Percentiles rank a stretch among this genome's conserved stretches.
Conservation (phyloP, 2,797 vertebrate species). For the Otolemur crassicaudatus region DNA sequence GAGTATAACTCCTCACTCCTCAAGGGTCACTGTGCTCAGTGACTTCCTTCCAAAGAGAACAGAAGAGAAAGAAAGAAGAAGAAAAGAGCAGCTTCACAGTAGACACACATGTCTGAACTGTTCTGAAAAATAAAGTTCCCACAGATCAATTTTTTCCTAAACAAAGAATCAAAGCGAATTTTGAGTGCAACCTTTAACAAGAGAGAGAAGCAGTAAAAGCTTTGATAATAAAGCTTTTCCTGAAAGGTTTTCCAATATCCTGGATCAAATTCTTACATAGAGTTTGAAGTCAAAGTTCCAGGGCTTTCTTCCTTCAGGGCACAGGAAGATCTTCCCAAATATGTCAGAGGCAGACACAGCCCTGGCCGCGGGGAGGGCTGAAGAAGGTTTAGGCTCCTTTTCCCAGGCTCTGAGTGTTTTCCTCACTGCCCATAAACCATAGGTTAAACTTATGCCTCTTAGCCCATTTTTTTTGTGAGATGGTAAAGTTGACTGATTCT, state of each 20-base stretch:
- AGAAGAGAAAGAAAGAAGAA: neutral
- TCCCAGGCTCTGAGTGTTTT: neutral
- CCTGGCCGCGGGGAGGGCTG: neutral
- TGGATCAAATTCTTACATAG: conserved; percentile 42
- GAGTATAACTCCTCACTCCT: neutral
- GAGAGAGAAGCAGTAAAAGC: conserved; percentile 32
- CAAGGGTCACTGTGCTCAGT: neutral
- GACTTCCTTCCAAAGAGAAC: conserved; percentile 6
- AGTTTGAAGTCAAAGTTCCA: conserved; percentile 48
- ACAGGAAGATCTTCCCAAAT: neutral
- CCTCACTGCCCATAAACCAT: neutral
- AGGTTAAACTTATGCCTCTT: no score
- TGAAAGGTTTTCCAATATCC: conserved; percentile 49
- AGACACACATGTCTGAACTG: neutral
- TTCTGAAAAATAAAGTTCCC: neutral
- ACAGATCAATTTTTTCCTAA: conserved; percentile 21
- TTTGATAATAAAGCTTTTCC: conserved; percentile 62
- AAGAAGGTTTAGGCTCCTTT: neutral
- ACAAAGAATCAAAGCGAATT: conserved; percentile 58
- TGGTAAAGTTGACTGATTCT: neutral
- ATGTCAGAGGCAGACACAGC: neutral
- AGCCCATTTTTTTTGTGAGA: neutral
- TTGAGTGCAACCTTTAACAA: conserved; percentile 44
- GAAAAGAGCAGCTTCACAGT: neutral
- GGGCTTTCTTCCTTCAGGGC: conserved; percentile 12